Evolutionary conservation across 2,797 vertebrate genomes (phyloP).

Genomic region (Pagetopsis macropterus): DNA sequence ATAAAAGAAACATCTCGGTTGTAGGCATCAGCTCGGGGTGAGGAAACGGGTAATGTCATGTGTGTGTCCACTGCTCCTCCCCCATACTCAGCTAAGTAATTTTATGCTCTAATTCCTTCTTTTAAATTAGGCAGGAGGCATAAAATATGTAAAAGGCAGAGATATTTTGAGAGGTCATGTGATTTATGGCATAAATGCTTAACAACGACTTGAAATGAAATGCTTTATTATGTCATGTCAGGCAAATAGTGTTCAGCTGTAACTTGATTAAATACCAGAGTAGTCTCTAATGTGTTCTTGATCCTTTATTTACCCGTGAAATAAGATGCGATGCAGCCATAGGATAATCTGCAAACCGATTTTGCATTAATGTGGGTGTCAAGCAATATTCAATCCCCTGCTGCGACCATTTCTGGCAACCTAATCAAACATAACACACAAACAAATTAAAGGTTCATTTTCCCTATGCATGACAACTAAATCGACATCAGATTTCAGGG

Average conservation of each 20-base stretch:
- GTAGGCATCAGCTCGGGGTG: conserved; percentile 46
- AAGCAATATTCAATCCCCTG: conserved; percentile 48
- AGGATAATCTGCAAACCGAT: conserved; percentile 57
- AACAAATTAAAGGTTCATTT: conserved; percentile 30
- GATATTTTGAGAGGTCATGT: conserved; percentile 79
- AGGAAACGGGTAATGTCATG: conserved; percentile 51
- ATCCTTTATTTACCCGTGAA: conserved; percentile 76
- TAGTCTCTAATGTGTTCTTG: conserved; percentile 59
- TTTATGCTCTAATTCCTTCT: conserved; percentile 83
- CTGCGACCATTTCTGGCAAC: conserved; percentile 48
- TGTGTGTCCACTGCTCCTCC: conserved; percentile 67
- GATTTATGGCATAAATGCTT: conserved; percentile 76
- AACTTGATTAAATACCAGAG: conserved; percentile 62
- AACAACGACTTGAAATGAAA: conserved; percentile 73
- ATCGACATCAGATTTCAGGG: conserved; percentile 9
- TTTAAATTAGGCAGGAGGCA: conserved; percentile 82
- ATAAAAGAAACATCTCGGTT: conserved; percentile 56
- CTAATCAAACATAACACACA: conserved; percentile 43
- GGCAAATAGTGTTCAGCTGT: conserved; percentile 63
- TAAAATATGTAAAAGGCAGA: conserved; percentile 80
- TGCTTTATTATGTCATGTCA: conserved; percentile 70
- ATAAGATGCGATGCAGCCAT: conserved; percentile 70
- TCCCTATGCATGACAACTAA: conserved; percentile 8
- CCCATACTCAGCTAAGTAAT: conserved; percentile 66
- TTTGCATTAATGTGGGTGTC: conserved; percentile 62